These are phyloP conservation scores for Muscidifurax raptorellus DNA, from an alignment of 1,140 invertebrate genomes.

Conservation along the genomic window DNA sequence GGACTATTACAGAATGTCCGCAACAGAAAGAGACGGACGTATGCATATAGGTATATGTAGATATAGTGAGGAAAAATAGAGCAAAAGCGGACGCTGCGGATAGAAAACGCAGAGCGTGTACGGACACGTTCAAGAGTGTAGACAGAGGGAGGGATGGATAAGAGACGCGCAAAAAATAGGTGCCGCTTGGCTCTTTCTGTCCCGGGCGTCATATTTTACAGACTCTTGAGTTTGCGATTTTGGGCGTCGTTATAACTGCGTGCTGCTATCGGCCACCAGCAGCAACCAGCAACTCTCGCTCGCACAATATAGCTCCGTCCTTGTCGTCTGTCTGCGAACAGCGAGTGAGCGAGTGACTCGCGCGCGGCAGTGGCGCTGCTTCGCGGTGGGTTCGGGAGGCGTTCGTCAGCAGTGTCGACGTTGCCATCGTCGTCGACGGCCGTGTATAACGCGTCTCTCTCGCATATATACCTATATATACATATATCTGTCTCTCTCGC, in stretches of 20 bases:
- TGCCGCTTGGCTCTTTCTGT: not conserved
- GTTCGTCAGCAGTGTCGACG: constrained; percentile 44
- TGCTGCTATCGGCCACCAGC: not conserved
- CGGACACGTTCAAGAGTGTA: not conserved
- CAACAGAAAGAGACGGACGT: not conserved
- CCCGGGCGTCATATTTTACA: not conserved
- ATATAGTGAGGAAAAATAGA: not conserved
- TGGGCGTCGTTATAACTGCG: constrained; percentile 33
- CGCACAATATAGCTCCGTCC: not conserved
- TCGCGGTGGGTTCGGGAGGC: constrained; percentile 40
- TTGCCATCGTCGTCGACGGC: constrained; percentile 40
- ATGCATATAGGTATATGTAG: not conserved
- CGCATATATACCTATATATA: not conserved
- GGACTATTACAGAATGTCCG: not conserved
- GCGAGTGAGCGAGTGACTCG: not conserved
- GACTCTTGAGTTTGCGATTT: not conserved
- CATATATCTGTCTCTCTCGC: not conserved
- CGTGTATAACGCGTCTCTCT: constrained; percentile 1
- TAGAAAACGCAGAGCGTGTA: not conserved
- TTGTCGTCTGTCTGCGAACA: not conserved
- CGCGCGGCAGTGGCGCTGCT: constrained; percentile 22
- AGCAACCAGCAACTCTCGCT: not conserved
- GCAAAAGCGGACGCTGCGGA: not conserved
- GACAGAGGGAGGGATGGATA: not conserved
- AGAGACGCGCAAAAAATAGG: not conserved